These are phyloP conservation scores for Tragelaphus eurycerus DNA, from an alignment of 2,797 vertebrate genomes.

Conservation along the genomic window DNA sequence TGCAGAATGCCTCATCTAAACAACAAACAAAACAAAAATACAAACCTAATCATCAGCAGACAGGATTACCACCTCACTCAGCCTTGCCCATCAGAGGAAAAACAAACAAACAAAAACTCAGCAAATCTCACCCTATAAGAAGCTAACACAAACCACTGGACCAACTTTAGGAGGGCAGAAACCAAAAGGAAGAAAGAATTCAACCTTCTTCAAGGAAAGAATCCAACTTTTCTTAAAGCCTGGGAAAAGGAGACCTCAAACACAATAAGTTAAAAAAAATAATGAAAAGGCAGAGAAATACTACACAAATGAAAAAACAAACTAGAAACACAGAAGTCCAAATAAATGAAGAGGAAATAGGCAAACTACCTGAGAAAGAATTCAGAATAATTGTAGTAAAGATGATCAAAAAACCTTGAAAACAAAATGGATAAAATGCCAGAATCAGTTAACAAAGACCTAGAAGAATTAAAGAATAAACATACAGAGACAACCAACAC, in stretches of 20 bases:
- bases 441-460: not conserved
- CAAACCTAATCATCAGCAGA: not conserved
- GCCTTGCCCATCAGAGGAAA: not conserved
- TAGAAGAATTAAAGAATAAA: not conserved
- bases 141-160: not conserved
- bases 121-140: not conserved
- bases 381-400: not conserved
- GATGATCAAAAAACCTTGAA: not conserved
- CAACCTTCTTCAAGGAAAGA: not conserved
- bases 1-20: not conserved
- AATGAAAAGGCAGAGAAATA: not conserved
- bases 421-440: not conserved
- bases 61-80: not conserved
- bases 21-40: not conserved
- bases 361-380: not conserved
- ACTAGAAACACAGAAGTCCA: not conserved
- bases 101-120: not conserved
- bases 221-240: not conserved
- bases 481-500: not conserved
- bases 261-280: not conserved
- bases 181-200: not conserved
- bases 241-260: not conserved
- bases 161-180: not conserved
- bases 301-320: not conserved
- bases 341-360: not conserved